phyloP scores from a whole-genome alignment of 2,113 vertebrate species.

The Cyanistes caeruleus region DNA sequence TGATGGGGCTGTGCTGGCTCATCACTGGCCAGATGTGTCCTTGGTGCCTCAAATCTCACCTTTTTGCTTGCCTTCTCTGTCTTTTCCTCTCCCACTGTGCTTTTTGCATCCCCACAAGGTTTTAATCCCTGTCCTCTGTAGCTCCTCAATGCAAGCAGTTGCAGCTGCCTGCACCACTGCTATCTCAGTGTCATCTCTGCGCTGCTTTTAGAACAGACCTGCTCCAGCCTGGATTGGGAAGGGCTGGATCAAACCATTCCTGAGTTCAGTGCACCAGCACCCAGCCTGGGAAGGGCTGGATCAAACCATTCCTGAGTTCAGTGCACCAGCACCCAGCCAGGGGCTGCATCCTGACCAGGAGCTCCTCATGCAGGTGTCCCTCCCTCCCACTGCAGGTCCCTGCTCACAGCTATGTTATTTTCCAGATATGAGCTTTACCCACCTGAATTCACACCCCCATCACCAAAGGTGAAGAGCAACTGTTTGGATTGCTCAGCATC shows the following conservation, averaged over 20 bases:
- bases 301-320: not conserved
- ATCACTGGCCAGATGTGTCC: accelerated
- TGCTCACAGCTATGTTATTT: not conserved
- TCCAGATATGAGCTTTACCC: not conserved
- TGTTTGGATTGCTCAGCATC: accelerated
- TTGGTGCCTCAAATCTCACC: not conserved
- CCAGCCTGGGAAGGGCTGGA: not conserved
- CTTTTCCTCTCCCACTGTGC: not conserved
- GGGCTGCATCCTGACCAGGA: not conserved
- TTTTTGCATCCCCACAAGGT: not conserved
- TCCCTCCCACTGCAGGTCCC: not conserved
- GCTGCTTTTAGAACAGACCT: not conserved
- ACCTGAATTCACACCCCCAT: not conserved
- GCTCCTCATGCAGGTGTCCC: accelerated
- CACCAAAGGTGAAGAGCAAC: not conserved
- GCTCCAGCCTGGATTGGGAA: not conserved
- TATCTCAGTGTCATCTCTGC: too few relatives aligned
- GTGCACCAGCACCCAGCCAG: accelerated
- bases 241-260: not conserved
- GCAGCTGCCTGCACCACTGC: not conserved
- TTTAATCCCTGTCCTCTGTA: not conserved
- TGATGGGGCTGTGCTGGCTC: not conserved
- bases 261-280: not conserved
- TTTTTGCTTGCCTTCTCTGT: not conserved
- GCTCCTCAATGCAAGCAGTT: not conserved